These are phyloP conservation scores for Drosophila ambigua DNA, from an alignment of 1,140 invertebrate species.

Conservation along the genomic window DNA sequence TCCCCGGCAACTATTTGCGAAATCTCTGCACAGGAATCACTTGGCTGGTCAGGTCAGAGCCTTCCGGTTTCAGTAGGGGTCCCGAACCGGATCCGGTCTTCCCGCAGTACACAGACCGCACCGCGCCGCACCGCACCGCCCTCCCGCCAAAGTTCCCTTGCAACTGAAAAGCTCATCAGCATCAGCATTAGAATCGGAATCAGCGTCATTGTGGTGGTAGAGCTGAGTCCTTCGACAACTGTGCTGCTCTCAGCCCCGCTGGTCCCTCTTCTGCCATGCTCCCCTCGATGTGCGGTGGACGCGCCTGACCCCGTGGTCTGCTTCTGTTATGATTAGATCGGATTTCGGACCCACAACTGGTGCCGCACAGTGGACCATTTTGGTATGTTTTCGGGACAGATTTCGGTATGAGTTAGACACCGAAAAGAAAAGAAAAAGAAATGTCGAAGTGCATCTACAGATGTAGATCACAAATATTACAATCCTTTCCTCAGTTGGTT, in stretches of 20 bases:
- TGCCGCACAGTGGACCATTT: not conserved
- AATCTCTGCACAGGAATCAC: constrained; percentile 44
- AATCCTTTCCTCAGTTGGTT: no score
- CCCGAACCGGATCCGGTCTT: constrained; percentile 8
- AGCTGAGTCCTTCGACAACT: no score
- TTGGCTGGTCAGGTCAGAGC: constrained; percentile 21
- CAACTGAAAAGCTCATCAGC: constrained; percentile 54
- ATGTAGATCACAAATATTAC: not conserved
- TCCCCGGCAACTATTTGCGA: constrained; percentile 53
- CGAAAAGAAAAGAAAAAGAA: no score
- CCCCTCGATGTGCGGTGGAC: constrained; percentile 3
- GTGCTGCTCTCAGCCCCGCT: no score
- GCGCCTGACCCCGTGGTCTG: not conserved
- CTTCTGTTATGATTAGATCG: constrained; percentile 25
- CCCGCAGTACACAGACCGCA: no score
- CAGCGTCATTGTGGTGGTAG: constrained; percentile 17
- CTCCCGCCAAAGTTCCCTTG: constrained; percentile 69
- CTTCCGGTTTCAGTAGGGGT: constrained; percentile 38
- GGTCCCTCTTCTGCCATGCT: not conserved
- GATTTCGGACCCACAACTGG: constrained; percentile 1
- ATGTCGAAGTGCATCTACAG: no score
- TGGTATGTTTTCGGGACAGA: no score
- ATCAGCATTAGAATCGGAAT: constrained; percentile 3
- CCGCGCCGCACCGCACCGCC: not conserved
- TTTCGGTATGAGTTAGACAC: no score